These are phyloP conservation scores for Minunthozetes semirufus DNA, from an alignment of 2,888 invertebrate genomes.

Conservation along the genomic window DNA sequence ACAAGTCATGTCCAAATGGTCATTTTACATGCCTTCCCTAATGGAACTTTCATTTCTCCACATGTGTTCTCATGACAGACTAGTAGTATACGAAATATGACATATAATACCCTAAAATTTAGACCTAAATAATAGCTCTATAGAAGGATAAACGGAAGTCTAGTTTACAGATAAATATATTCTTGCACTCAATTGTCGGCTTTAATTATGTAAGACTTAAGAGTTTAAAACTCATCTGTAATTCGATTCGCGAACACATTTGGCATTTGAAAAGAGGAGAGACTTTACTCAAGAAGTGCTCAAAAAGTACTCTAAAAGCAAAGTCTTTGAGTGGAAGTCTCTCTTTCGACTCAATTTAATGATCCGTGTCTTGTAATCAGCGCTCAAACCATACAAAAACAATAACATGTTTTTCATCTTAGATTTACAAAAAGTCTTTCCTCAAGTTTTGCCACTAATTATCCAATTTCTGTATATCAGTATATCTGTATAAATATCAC, in stretches of 20 bases:
- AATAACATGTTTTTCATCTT: conserved; percentile 21
- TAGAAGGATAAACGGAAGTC: too few relatives aligned
- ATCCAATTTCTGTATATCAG: neutral
- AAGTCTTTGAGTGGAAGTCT: neutral
- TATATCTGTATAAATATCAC: too few relatives aligned
- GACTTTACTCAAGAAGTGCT: neutral
- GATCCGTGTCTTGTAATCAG: conserved; percentile 22
- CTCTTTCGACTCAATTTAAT: conserved; percentile 3
- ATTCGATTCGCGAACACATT: conserved; percentile 17
- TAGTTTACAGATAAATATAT: too few relatives aligned
- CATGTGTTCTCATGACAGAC: neutral
- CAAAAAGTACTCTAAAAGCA: too few relatives aligned
- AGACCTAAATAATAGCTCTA: too few relatives aligned
- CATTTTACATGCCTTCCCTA: conserved; percentile 21
- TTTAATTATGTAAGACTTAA: conserved; percentile 13
- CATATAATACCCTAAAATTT: too few relatives aligned
- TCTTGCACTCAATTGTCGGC: neutral
- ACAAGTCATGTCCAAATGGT: conserved; percentile 18
- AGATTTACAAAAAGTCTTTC: neutral
- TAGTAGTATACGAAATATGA: too few relatives aligned
- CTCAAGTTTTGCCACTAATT: neutral
- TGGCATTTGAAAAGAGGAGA: conserved; percentile 8
- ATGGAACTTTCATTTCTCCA: conserved; percentile 19
- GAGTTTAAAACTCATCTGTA: conserved; percentile 6
- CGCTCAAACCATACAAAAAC: conserved; percentile 8